These are phyloP conservation scores for Drosophila ustulata DNA, from an alignment of 2,888 invertebrate genomes.

Conservation along the genomic window DNA sequence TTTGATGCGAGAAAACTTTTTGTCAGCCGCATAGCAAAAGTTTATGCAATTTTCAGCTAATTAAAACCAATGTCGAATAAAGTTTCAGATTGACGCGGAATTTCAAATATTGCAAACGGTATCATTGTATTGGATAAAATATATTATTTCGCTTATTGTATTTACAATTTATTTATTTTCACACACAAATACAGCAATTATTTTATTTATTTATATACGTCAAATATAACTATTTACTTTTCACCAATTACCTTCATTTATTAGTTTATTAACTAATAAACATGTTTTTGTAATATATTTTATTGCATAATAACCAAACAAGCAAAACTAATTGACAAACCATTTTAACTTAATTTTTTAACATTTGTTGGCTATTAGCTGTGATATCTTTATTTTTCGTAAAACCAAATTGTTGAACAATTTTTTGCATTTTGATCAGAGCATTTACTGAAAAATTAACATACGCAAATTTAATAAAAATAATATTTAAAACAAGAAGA, in stretches of 20 bases:
- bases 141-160: not conserved
- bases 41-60: slow-evolving; percentile 31
- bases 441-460: not conserved
- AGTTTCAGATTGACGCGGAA: not conserved
- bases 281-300: not conserved
- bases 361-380: not conserved
- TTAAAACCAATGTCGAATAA: slow-evolving; percentile 33
- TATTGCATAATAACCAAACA: not conserved
- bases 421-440: not conserved
- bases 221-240: too few relatives aligned
- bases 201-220: not conserved
- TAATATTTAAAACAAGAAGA: slow-evolving; percentile 29
- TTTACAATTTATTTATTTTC: not conserved
- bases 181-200: not conserved
- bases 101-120: not conserved
- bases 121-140: not conserved
- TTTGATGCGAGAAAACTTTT: slow-evolving; percentile 44
- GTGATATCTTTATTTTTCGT: not conserved
- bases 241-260: too few relatives aligned
- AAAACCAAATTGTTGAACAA: too few relatives aligned
- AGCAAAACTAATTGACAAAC: not conserved
- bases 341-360: not conserved
- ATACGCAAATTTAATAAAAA: slow-evolving; percentile 10
- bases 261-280: not conserved
- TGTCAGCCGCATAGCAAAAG: slow-evolving; percentile 13